Evolutionary conservation across 2,888 invertebrate species (phyloP).

Genomic region (Habrosyne pyritoides): DNA sequence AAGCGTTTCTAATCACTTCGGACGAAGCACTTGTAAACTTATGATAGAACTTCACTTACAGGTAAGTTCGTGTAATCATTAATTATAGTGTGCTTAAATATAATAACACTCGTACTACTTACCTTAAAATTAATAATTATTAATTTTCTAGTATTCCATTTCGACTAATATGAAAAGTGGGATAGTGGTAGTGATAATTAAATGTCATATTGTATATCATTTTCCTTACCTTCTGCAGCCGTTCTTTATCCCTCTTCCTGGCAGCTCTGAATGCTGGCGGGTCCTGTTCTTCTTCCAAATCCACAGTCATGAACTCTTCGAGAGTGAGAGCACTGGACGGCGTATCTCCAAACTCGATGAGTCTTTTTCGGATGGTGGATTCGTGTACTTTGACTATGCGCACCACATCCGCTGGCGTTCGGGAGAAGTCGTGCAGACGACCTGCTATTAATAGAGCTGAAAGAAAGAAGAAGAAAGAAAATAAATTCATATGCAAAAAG

Average conservation of each 20-base stretch:
- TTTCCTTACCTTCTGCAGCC: conserved; percentile 88
- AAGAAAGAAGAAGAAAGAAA: conserved; percentile 24
- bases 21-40: too few relatives aligned
- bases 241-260: conserved; percentile 93
- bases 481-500: conserved; percentile 5
- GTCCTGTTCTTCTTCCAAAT: conserved; percentile 97
- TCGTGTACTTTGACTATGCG: conserved; percentile 98
- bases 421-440: conserved; percentile 94
- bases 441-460: conserved; percentile 96
- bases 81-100: too few relatives aligned
- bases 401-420: conserved; percentile 94
- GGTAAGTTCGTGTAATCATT: too few relatives aligned
- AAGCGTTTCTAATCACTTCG: too few relatives aligned
- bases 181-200: too few relatives aligned
- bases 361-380: conserved; percentile 93
- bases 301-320: conserved; percentile 98
- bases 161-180: too few relatives aligned
- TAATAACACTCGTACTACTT: too few relatives aligned
- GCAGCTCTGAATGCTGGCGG: conserved; percentile 97
- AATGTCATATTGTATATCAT: too few relatives aligned
- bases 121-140: too few relatives aligned
- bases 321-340: conserved; percentile 97
- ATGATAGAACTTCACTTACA: too few relatives aligned
- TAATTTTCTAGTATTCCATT: too few relatives aligned
- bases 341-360: conserved; percentile 98